Evolutionary conservation across 2,888 invertebrate genomes (phyloP), one percentile per base, ranked within the genome.

Genomic region (Ferdinandea cuprea): DNA sequence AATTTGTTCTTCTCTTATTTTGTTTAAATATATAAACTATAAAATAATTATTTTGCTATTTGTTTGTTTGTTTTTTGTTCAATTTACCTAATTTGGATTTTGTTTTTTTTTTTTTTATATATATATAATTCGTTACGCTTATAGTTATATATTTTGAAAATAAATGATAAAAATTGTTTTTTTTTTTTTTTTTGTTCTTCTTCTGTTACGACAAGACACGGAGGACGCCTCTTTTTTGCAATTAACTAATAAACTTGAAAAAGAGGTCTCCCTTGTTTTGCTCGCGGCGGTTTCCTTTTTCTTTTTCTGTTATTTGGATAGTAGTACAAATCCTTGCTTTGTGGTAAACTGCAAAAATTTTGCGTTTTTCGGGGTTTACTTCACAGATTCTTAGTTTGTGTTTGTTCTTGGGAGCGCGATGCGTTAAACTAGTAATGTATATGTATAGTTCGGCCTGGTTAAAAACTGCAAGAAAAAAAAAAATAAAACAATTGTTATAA

Each of bases 401-500:
- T 40, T 76, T 65, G 17, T 71, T 44, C 50, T 37, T 73, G 46
- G 48, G 68, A 78, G 83, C 30, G 54, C 72, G n/a, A n/a, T 78
- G 68, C 48, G 50, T 72, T 68, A 66, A 66, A 68, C 63, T 77
- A 73, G 35, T 83, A 78, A 61, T 83, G 72, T 83, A 73, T 78
- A 83, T 78, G 61, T 83, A 78, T 73, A 78, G 83, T 83, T 83
- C 83, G 83, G 83, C 83, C 83, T 83, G 83, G 72, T 83, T 83
- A 61, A 77, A 77, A 83, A 78, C 77, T 78, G 66, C 2, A 83
- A 21, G 2, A 59, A 13, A 68, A 37, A 15, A 52, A 58, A 9
- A 44, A 5, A 19, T 2, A 44, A 11, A 11, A n/a, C 4, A 15
- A 13, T 40, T 40, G 2, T 13, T 40, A 13, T 28, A 11, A 21